Evolutionary conservation across 2,888 invertebrate species (phyloP), one percentile per base, ranked within the genome.

Genomic region (Zaprionus lineosus): DNA sequence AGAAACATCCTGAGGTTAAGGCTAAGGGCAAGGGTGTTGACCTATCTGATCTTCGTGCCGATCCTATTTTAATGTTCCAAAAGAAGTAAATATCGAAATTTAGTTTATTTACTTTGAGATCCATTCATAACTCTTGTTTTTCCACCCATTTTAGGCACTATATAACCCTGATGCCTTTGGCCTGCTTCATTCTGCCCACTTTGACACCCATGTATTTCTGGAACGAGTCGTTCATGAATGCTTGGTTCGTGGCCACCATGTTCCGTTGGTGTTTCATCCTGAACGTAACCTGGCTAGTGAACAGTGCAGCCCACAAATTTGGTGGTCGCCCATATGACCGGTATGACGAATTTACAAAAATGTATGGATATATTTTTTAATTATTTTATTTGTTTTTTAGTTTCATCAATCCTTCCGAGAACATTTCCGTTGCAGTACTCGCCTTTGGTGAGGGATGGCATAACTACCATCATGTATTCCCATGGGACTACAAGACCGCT

Each of bases 1-100:
- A 94, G 77, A 98, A 98, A 89, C 98, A 98, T 88, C 96, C 96
- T 0, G 95, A 96, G 67, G 95, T 98, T 28, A 95, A 93, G 87
- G 92, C 91, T 63, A 97, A 97, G 89, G 98, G 98, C 85, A 94
- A 95, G 75, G 93, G 93, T 36, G 92, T 98, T 16, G 97, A 98
- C 87, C 84, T 97, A 68, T 94, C 94, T 41, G 98, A 98, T 90
- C 91, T 98, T 59, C 92, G 93, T 60, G 91, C 91, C 7, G 98
- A 98, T 89, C 95, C 94, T 5, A 92, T 98, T 31, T 92, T 97
- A n/a, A 91, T 91, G 73, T 97, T 96, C 91, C 98, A 98, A 90
- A 94, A 95, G 89, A 96, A 94, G 95, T 96, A 91, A 94, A 93
- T 91, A n/a, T n/a, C n/a, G 12, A 2, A 11, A 11, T 1, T 15